Percentiles rank a stretch among this genome's conserved stretches.
Conservation (phyloP, 2,888 invertebrate species). For the Meganola albula region DNA sequence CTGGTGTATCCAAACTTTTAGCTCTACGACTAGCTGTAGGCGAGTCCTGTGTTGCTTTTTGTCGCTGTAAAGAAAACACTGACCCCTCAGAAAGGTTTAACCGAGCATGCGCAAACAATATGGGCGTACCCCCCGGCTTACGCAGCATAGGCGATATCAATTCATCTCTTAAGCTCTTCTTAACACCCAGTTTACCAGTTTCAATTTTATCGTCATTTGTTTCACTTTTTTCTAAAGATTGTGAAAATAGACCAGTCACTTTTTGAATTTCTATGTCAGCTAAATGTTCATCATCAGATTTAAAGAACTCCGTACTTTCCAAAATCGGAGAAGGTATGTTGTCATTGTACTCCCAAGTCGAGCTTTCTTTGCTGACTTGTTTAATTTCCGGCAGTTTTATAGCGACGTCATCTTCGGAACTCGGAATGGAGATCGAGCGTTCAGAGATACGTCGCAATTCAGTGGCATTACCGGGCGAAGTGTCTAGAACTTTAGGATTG, state of each 20-base stretch:
- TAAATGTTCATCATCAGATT: slow-evolving; percentile 77
- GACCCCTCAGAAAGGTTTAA: slow-evolving; percentile 91
- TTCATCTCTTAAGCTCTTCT: slow-evolving; percentile 81
- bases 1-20: slow-evolving; percentile 90
- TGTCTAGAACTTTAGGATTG: slow-evolving; percentile 80
- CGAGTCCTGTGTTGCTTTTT: slow-evolving; percentile 85
- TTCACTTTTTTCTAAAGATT: slow-evolving; percentile 55
- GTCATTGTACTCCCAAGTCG: slow-evolving; percentile 80
- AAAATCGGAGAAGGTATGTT: slow-evolving; percentile 81
- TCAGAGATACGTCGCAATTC: slow-evolving; percentile 85
- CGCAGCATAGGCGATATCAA: slow-evolving; percentile 83
- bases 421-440: slow-evolving; percentile 85
- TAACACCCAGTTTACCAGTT: slow-evolving; percentile 47
- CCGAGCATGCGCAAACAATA: slow-evolving; percentile 87
- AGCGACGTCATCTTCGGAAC: slow-evolving; percentile 85
- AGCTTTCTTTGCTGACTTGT: slow-evolving; percentile 70
- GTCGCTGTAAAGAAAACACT: slow-evolving; percentile 85
- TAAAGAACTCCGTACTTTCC: slow-evolving; percentile 79
- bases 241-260: slow-evolving; percentile 61
- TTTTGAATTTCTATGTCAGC: slow-evolving; percentile 77
- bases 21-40: slow-evolving; percentile 86
- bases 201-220: slow-evolving; percentile 41
- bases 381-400: slow-evolving; percentile 75
- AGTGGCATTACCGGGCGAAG: slow-evolving; percentile 79
- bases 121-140: slow-evolving; percentile 85